A percentile compares a stretch with the other conserved stretches of the same genome.
Evolutionary conservation across 1,140 invertebrate species (phyloP).

Genomic region (Ceratina calcarata): DNA sequence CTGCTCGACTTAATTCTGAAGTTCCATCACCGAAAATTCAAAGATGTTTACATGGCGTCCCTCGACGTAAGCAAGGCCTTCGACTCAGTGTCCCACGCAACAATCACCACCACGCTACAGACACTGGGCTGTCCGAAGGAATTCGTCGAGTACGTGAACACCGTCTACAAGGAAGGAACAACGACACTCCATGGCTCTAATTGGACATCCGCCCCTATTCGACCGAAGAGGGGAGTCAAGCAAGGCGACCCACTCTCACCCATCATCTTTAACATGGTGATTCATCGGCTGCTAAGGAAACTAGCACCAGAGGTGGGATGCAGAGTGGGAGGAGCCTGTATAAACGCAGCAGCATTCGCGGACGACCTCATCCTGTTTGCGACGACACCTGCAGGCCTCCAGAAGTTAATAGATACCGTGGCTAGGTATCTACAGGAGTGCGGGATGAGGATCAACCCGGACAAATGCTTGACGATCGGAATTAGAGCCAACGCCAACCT

Average conservation of each 20-base stretch:
- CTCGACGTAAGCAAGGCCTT: slow-evolving; percentile 56
- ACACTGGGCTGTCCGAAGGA: background rate
- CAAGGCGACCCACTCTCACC: background rate
- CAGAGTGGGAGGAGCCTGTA: background rate
- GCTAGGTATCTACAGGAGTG: background rate
- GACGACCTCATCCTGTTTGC: background rate
- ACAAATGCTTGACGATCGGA: no score
- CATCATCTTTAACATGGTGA: background rate
- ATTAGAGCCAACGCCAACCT: no score
- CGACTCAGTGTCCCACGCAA: slow-evolving; percentile 48
- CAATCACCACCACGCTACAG: slow-evolving; percentile 29
- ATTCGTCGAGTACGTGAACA: background rate
- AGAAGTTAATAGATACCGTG: background rate
- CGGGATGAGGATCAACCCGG: no score
- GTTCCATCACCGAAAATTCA: background rate
- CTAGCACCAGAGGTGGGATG: background rate
- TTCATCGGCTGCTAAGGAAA: background rate
- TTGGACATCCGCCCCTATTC: background rate
- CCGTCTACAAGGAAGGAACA: background rate
- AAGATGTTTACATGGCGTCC: slow-evolving; percentile 46
- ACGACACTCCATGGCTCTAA: background rate
- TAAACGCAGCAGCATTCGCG: background rate
- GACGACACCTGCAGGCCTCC: background rate
- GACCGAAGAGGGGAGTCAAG: background rate
- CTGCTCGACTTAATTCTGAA: slow-evolving; percentile 26